Conservation (phyloP, 2,888 invertebrate species). For the Drosophila testacea region DNA sequence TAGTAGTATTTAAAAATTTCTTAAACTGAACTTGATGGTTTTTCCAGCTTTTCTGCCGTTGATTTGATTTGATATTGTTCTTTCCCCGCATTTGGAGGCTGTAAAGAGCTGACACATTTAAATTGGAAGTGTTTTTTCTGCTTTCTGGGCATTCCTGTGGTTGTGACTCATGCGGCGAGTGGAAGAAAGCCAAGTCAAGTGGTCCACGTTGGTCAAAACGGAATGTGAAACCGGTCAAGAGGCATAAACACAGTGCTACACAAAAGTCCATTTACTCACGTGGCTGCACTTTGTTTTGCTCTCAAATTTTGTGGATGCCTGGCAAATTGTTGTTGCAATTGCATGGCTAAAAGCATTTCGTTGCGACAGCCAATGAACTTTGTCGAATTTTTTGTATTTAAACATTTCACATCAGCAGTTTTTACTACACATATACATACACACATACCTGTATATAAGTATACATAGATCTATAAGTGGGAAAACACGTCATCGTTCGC, state of each 20-base stretch:
- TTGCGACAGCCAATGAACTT: slow-evolving; percentile 71
- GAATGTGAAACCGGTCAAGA: slow-evolving; percentile 61
- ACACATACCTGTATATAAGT: slow-evolving; percentile 4
- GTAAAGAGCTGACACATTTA: slow-evolving; percentile 21
- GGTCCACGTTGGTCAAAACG: slow-evolving; percentile 51
- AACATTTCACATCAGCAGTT: slow-evolving; percentile 58
- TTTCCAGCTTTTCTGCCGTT: neutral
- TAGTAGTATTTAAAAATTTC: neutral
- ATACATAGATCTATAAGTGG: slow-evolving; percentile 16
- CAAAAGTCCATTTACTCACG: slow-evolving; percentile 57
- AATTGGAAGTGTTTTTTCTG: neutral
- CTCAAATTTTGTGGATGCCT: slow-evolving; percentile 24
- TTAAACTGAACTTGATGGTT: neutral
- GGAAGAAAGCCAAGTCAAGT: slow-evolving; percentile 56
- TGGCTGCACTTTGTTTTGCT: slow-evolving; percentile 39
- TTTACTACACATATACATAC: slow-evolving; percentile 9
- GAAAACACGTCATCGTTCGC: slow-evolving; percentile 57
- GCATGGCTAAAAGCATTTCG: slow-evolving; percentile 49
- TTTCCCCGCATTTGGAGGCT: slow-evolving; percentile 12
- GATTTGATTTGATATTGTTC: slow-evolving; percentile 7
- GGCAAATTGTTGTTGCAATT: slow-evolving; percentile 31
- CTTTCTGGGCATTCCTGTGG: slow-evolving; percentile 62
- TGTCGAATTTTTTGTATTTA: slow-evolving; percentile 20
- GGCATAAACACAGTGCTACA: slow-evolving; percentile 35
- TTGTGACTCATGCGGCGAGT: slow-evolving; percentile 52